Evolutionary conservation across 2,113 vertebrate species (phyloP), one percentile per base, ranked within the genome.

Genomic region (Daboia siamensis): DNA sequence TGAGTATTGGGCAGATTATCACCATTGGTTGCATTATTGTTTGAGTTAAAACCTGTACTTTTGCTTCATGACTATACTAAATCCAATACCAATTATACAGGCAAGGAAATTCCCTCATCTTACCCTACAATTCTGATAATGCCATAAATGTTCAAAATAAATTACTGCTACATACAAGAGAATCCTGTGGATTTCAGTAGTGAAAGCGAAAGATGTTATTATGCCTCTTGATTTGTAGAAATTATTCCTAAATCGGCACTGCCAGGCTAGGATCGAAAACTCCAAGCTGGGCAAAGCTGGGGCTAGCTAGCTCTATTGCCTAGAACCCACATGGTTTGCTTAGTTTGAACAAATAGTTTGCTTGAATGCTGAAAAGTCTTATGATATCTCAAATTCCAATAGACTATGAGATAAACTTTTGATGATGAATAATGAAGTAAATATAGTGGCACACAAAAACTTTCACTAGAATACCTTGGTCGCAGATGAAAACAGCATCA

Each of bases 21-120:
- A 92, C 86, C 80, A 33, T n/a, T 80, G n/a, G n/a, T 39, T 80
- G n/a, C n/a, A 13, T 80, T 89, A 85, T 93, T 92, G 94, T 94
- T 93, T 94, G 64, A 74, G 12, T 95, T 89, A 95, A 93, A 57
- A n/a, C 92, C 91, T 93, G 91, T 74, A 90, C 17, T 61, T 94
- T 0, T 26, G 86, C 93, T 74, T 95, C 59, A 89, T 74, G 80
- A 89, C 89, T 86, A 15, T 92, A 85, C 86, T 92, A 95, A 95
- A 94, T 90, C 55, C 90, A 94, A 84, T 80, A 94, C 33, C 4
- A 74, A 90, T 92, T 92, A 95, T 94, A 94, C 94, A 93, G 33
- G 90, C 90, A 88, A 95, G 96, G 94, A 95, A 97, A 95, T 96
- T 54, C 94, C 94, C 95, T 57, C 87, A 89, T 88, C 29, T 92